Base-by-base conservation (phyloP, 2,797 vertebrate genomes). In the Pseudochaenichthys georgianus region DNA sequence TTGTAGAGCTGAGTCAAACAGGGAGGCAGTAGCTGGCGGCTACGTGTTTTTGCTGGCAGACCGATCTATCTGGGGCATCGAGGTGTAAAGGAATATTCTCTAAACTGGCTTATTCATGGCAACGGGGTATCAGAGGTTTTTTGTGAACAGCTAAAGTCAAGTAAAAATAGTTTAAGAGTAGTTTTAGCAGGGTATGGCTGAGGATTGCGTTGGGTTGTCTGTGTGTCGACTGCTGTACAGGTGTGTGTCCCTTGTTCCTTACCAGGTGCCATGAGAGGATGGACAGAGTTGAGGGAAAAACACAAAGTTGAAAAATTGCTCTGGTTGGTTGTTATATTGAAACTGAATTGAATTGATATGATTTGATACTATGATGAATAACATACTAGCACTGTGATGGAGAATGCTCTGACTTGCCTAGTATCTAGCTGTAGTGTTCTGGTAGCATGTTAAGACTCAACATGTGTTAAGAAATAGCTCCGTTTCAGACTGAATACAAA, bases 71-170 rank as follows among this genome's bases (percentile, higher is more conserved):
- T 87, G 80, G 84, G 84, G 82, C 85, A 86, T 53, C 85, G 66
- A 83, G 83, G 87, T 91, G 87, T 78, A 81, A 77, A 77, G 74
- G 74, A 86, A 85, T 86, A 77, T 87, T 86, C 81, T 86, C 82
- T 83, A 81, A 84, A 86, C 76, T 47, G 77, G 81, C 80, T 88
- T 88, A 88, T 87, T 88, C 81, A 84, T 82, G 77, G 87, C 53
- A 83, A 85, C 81, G 70, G 64, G 75, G 61, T 78, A 88, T 81
- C 77, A 90, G 80, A 73, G 75, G 59, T 84, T 80, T 63, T 75
- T 64, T 64, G 63, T 75, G 77, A 81, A 84, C 73, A 78, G 77
- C 67, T 70, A 21, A 78, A 86, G 73, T 75, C 73, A 77, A 67
- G 51, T 80, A 53, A 48, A 81, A 74, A 28, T 57, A 52, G 28